Conservation (phyloP, 2,113 vertebrate species). For the Typhlomys cinereus region DNA sequence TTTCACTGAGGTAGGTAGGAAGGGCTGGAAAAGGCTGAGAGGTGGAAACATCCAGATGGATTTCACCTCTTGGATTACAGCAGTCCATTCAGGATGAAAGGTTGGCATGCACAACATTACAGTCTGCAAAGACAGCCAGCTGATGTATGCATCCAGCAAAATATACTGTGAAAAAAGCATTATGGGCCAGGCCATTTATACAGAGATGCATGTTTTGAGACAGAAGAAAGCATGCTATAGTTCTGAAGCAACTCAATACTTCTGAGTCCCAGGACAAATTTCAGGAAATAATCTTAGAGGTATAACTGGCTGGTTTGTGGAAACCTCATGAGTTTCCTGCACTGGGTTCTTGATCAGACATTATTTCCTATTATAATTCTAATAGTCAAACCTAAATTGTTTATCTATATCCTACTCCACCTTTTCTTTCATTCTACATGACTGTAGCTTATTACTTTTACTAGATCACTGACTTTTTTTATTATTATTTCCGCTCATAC, state of each 20-base stretch:
- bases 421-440: not conserved
- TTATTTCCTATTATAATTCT: not conserved
- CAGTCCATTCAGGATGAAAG: not conserved
- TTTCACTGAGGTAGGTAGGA: not conserved
- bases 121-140: not conserved
- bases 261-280: not conserved
- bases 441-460: not conserved
- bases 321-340: not conserved
- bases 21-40: not conserved
- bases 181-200: not conserved
- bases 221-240: not conserved
- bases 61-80: not conserved
- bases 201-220: not conserved
- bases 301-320: not conserved
- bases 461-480: not conserved
- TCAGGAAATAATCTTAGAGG: not conserved
- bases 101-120: not conserved
- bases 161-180: not conserved
- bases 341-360: not conserved
- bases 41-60: not conserved
- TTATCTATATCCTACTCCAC: not conserved
- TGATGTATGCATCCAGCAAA: constrained; percentile 24
- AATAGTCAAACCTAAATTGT: not conserved
- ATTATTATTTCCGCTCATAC: no score
- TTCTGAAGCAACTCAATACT: not conserved